phyloP scores from a whole-genome alignment of 2,797 vertebrate species.

The Sylvilagus floridanus region DNA sequence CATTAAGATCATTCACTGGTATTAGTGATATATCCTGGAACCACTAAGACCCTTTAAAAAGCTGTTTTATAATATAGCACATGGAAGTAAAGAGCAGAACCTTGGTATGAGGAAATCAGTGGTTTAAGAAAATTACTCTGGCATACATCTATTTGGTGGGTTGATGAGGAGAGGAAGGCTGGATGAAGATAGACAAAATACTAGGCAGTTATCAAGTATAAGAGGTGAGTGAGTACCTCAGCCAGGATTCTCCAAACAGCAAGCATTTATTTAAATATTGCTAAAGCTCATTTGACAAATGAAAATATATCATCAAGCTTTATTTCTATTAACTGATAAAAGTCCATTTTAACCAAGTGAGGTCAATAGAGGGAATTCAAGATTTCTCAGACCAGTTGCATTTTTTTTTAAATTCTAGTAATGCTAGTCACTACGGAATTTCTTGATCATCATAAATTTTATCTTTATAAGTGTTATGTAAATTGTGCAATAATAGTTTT shows the following conservation, averaged over 20 bases:
- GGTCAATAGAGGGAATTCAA: constrained; percentile 30
- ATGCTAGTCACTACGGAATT: constrained; percentile 33
- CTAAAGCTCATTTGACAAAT: not conserved
- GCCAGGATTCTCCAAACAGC: not conserved
- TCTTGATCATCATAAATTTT: constrained; percentile 9
- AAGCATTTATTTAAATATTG: not conserved
- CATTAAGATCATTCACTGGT: not conserved
- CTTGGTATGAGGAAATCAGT: not conserved
- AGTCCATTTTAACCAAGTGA: constrained; percentile 20
- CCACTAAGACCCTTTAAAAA: constrained; percentile 51
- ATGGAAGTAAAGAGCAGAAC: not conserved
- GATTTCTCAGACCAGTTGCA: not conserved
- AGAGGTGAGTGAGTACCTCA: not conserved
- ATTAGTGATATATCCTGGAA: not conserved
- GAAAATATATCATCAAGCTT: constrained; percentile 19
- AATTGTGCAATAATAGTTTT: not conserved
- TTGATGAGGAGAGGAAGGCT: not conserved
- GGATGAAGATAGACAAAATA: not conserved
- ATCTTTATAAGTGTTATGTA: constrained; percentile 21
- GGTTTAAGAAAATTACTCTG: constrained; percentile 53
- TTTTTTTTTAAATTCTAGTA: constrained; percentile 3
- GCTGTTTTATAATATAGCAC: not conserved
- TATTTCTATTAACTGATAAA: constrained; percentile 35
- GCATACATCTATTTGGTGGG: not conserved
- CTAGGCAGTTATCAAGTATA: not conserved